A percentile compares a stretch with the other conserved stretches of the same genome.
phyloP scores from a whole-genome alignment of 2,797 vertebrate species.

The Poecilia gillii region DNA sequence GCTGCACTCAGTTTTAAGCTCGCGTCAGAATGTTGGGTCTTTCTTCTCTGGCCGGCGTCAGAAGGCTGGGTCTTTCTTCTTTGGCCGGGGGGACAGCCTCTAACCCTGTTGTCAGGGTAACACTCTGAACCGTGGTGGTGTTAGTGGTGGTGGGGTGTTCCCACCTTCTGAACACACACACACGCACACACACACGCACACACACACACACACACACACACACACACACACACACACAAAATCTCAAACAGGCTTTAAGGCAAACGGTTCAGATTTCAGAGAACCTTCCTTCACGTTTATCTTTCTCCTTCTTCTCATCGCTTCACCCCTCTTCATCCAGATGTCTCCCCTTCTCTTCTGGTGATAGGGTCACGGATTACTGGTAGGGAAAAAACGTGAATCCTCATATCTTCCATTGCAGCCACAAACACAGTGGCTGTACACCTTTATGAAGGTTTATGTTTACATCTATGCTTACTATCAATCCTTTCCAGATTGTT shows the following conservation, averaged over 20 bases:
- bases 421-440: conserved; percentile 28
- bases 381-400: conserved; percentile 49
- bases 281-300: conserved; percentile 44
- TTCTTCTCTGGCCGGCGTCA: conserved; percentile 53
- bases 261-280: conserved; percentile 49
- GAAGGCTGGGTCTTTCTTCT: conserved; percentile 58
- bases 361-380: conserved; percentile 56
- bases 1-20: conserved; percentile 53
- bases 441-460: conserved; percentile 27
- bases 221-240: conserved; percentile 25
- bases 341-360: conserved; percentile 25
- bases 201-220: conserved; percentile 21
- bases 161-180: conserved; percentile 27
- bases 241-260: conserved; percentile 30
- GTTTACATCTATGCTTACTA: conserved; percentile 44
- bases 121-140: conserved; percentile 33
- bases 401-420: conserved; percentile 55
- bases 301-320: conserved; percentile 30
- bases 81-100: conserved; percentile 50
- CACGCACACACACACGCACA: conserved; percentile 28
- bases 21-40: conserved; percentile 58
- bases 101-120: conserved; percentile 70
- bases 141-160: conserved; percentile 26
- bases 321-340: conserved; percentile 22
- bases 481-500: conserved; percentile 63